Evolutionary conservation across 2,113 vertebrate species (phyloP).

Genomic region (Pogona vitticeps): DNA sequence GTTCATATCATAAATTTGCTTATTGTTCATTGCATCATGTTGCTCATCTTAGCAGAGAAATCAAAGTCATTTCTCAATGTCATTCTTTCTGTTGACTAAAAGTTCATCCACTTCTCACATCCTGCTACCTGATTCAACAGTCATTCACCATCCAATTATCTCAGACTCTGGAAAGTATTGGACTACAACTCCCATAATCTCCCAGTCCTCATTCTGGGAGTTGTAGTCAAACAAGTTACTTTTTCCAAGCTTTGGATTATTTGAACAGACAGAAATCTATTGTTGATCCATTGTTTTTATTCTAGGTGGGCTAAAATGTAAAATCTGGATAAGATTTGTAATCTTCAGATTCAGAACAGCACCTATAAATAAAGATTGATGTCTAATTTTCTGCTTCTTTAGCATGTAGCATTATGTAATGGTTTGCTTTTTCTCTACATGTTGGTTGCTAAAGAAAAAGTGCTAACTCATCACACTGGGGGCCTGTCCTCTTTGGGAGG

Average conservation of each 20-base stretch:
- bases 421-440: conserved; percentile 49
- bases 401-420: conserved; percentile 69
- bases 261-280: conserved; percentile 62
- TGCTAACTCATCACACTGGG: conserved; percentile 4
- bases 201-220: too few relatives aligned
- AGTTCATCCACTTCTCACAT: conserved; percentile 42
- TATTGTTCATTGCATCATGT: too few relatives aligned
- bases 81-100: conserved; percentile 50
- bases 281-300: conserved; percentile 81
- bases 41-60: conserved; percentile 60
- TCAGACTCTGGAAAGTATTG: neutral
- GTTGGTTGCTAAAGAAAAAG: conserved; percentile 46
- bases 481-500: conserved; percentile 8
- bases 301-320: conserved; percentile 79
- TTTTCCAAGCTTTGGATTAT: neutral
- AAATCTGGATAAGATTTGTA: conserved; percentile 81
- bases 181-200: too few relatives aligned
- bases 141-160: conserved; percentile 77
- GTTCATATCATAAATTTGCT: too few relatives aligned
- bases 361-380: conserved; percentile 78
- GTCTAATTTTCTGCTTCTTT: conserved; percentile 68
- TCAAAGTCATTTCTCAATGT: conserved; percentile 77
- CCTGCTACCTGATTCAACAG: conserved; percentile 60
- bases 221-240: too few relatives aligned
- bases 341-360: conserved; percentile 76